Evolutionary conservation across 2,113 vertebrate species (phyloP).

Genomic region (Cynocephalus volans): DNA sequence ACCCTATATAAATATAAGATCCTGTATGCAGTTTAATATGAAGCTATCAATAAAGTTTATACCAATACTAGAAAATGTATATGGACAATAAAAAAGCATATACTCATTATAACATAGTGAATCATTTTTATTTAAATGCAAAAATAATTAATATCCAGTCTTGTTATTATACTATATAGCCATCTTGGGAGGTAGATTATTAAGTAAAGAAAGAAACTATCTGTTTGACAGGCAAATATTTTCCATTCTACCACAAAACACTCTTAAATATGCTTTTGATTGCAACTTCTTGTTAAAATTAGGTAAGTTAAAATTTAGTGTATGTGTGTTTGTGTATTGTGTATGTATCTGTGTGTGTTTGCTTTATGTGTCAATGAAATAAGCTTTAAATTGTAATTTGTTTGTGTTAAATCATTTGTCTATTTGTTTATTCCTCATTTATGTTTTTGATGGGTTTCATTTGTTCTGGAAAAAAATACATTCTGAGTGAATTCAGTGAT

Average conservation of each 20-base stretch:
- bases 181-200: neutral
- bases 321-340: neutral
- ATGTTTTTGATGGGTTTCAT: constrained; percentile 77
- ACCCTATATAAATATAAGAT: neutral
- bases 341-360: neutral
- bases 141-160: neutral
- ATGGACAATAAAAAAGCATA: neutral
- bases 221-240: neutral
- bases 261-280: constrained; percentile 21
- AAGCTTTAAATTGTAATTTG: constrained; percentile 21
- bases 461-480: constrained; percentile 74
- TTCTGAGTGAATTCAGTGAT: constrained; percentile 75
- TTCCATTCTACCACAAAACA: neutral
- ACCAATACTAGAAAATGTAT: neutral
- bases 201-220: neutral
- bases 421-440: constrained; percentile 71
- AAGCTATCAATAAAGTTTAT: neutral
- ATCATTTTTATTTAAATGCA: neutral
- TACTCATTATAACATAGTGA: neutral
- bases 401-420: constrained; percentile 71
- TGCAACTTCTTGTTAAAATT: constrained; percentile 38
- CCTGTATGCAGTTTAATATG: neutral
- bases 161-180: neutral
- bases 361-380: constrained; percentile 15
- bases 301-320: neutral